A percentile compares a stretch with the other conserved stretches of the same genome.
phyloP scores from a whole-genome alignment of 2,797 vertebrate genomes.

The Psittacula derbiana region DNA sequence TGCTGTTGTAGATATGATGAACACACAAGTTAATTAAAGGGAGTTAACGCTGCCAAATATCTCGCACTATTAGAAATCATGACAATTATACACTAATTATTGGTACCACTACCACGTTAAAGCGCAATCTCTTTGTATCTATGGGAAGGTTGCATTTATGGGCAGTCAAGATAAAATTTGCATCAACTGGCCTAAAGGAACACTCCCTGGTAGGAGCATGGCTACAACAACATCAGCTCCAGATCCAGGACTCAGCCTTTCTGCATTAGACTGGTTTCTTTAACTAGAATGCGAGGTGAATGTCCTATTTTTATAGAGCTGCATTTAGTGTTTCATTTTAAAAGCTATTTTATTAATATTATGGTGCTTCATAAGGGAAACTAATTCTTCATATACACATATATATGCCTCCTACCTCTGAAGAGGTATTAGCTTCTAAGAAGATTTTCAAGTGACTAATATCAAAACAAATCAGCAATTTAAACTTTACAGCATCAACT shows the following conservation, averaged over 20 bases:
- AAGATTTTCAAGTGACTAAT: not conserved
- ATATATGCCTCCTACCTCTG: not conserved
- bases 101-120: not conserved
- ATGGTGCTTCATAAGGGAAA: not conserved
- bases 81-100: not conserved
- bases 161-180: not conserved
- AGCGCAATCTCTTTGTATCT: not conserved
- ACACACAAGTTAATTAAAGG: not conserved
- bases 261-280: not conserved
- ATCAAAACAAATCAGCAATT: not conserved
- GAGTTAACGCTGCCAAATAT: not conserved
- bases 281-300: not conserved
- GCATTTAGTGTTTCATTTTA: not conserved
- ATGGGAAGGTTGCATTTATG: not conserved
- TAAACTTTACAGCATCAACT: not conserved
- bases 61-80: not conserved
- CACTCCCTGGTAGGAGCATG: rapidly evolving
- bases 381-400: not conserved
- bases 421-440: not conserved
- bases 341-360: not conserved
- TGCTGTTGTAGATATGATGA: not conserved
- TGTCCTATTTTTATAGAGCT: not conserved
- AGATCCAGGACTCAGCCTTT: not conserved
- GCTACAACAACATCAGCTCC: not conserved
- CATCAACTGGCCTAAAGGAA: not conserved